A percentile compares a stretch with the other conserved stretches of the same genome.
phyloP scores from a whole-genome alignment of 1,140 invertebrate species.

The Pristionchus pacificus region DNA sequence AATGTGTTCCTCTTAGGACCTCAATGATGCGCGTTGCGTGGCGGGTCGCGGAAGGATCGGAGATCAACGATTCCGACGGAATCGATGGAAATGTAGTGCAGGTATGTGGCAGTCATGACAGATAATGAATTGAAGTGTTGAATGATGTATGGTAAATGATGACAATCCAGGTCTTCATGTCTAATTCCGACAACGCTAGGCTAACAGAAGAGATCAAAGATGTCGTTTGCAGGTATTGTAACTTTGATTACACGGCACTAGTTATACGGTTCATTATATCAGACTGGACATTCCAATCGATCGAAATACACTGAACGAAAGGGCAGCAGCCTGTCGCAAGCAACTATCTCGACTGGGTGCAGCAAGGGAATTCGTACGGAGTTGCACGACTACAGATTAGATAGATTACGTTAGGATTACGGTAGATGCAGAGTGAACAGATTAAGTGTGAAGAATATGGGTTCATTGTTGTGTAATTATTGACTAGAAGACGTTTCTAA shows the following conservation, averaged over 20 bases:
- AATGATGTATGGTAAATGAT: neutral
- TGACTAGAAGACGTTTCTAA: too few species aligned
- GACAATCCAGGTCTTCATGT: neutral
- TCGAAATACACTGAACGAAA: neutral
- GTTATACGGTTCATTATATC: neutral
- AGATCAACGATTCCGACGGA: neutral
- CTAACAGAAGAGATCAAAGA: neutral
- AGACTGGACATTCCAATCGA: neutral
- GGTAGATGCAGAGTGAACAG: too few species aligned
- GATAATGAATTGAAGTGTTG: neutral
- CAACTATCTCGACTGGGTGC: neutral
- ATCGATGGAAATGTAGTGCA: neutral
- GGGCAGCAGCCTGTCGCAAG: neutral
- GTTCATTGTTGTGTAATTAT: too few species aligned
- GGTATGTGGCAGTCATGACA: neutral
- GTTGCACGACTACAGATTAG: neutral
- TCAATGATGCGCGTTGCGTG: neutral
- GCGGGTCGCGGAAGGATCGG: neutral
- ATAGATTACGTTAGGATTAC: too few species aligned
- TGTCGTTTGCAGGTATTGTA: neutral
- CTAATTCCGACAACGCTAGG: neutral
- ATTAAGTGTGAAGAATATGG: too few species aligned
- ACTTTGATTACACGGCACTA: neutral
- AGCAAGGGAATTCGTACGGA: neutral
- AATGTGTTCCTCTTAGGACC: neutral